Base-by-base conservation (phyloP, 1,140 invertebrate species). In the Drosophila saltans region DNA sequence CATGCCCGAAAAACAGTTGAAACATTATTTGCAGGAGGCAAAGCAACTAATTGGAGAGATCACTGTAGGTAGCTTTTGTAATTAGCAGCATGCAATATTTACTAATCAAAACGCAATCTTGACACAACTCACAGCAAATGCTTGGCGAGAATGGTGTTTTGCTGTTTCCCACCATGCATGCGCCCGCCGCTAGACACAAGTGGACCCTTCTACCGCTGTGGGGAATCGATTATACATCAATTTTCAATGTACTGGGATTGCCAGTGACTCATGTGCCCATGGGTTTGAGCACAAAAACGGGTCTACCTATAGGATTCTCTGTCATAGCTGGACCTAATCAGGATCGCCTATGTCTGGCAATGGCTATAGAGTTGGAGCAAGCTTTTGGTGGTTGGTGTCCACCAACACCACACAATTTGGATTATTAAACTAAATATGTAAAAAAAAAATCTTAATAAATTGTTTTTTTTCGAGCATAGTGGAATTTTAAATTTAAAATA, bases 301-400 rank as follows among this genome's bases (percentile, higher is more conserved):
- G 95, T 2, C 86, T 97, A 55, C 97, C 97, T 0, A 78, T 97
- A 21, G 96, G 96, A 26, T 89, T 97, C 71, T 97, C 97, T 92
- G 94, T 95, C 66, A 92, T 95, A 69, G 95, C 95, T 0, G 94
- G 92, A 0, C 93, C 94, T 6, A 89, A 94, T 84, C 94, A 95
- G 88, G 97, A 98, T 92, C 93, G 95, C 48, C 85, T 97, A 0
- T 96, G 95, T 68, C 85, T 98, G 28, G 95, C 95, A 3, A 94
- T 97, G 2, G 97, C 97, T 1, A 86, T 93, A 73, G 95, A 97
- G 72, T 89, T 98, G n/a, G 97, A 98, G 82, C 94, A 93, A 59
- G 94, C 92, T 1, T 97, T 97, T 92, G 96, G 97, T 7, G 97
- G 97, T 1, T 98, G 97, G 97, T 57, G 69, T 21, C 75, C 81